These are phyloP conservation scores for Tiliacea citrago DNA, from an alignment of 2,888 invertebrate genomes.

Conservation along the genomic window DNA sequence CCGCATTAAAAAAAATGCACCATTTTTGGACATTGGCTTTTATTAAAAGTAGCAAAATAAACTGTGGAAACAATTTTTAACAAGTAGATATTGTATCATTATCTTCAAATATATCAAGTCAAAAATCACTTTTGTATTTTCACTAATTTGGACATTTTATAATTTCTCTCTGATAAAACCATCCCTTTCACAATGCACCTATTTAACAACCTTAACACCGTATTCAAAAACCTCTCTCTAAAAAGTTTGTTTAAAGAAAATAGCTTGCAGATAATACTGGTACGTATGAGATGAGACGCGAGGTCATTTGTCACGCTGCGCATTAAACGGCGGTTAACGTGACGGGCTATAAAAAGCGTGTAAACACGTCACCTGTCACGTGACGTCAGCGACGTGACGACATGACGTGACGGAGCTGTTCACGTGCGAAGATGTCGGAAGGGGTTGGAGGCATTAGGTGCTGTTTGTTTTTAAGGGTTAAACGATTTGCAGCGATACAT, in stretches of 20 bases:
- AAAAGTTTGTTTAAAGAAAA: conserved; percentile 48
- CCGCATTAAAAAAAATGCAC: no score
- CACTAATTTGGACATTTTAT: no score
- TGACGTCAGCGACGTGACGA: conserved; percentile 66
- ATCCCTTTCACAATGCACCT: no score
- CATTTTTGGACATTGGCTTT: no score
- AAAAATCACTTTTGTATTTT: no score
- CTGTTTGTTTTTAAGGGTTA: neutral
- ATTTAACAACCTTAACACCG: no score
- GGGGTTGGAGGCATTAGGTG: neutral
- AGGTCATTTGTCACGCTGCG: conserved; percentile 71
- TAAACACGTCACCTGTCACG: conserved; percentile 81
- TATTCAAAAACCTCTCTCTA: conserved; percentile 9
- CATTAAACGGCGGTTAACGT: conserved; percentile 68
- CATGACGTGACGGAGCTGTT: conserved; percentile 60
- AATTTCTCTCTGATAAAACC: neutral
- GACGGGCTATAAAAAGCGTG: conserved; percentile 74
- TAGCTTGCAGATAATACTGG: conserved; percentile 40
- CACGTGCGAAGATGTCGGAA: conserved; percentile 27
- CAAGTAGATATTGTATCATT: no score
- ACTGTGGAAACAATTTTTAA: neutral
- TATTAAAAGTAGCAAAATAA: neutral
- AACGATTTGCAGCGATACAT: neutral
- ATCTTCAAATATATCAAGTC: no score
- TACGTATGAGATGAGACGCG: conserved; percentile 39